These are phyloP conservation scores for Columba janthina DNA, from an alignment of 2,113 vertebrate genomes.

Conservation along the genomic window DNA sequence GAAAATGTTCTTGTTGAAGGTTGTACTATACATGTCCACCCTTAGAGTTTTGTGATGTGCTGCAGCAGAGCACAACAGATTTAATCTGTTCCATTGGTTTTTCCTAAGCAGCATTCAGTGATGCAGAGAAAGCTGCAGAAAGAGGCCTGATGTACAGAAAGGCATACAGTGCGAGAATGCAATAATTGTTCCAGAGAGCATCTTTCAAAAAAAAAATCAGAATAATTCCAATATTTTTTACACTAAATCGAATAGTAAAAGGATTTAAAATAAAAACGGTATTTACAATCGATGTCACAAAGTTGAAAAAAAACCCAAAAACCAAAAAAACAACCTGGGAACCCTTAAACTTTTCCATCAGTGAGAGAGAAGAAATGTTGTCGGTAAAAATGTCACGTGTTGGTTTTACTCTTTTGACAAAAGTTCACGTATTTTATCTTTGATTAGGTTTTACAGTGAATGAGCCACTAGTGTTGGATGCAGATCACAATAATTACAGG, in stretches of 20 bases:
- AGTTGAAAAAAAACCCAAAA: neutral
- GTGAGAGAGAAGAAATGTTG: neutral
- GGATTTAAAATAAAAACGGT: accelerated
- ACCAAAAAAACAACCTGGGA: neutral
- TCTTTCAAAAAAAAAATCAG: neutral
- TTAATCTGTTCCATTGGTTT: neutral
- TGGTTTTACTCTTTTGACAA: neutral
- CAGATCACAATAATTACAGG: neutral
- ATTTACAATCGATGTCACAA: neutral
- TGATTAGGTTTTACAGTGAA: neutral
- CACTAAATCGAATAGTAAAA: neutral
- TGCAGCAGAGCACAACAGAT: neutral
- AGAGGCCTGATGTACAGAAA: neutral
- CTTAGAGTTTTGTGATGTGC: neutral
- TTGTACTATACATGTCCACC: neutral
- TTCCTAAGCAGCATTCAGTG: neutral
- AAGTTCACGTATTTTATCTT: neutral
- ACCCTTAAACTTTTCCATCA: neutral
- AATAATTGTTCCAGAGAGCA: neutral
- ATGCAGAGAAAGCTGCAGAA: neutral
- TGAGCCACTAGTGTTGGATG: neutral
- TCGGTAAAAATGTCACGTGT: neutral
- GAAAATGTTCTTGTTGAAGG: neutral
- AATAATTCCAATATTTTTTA: neutral
- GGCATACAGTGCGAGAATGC: neutral